These are phyloP conservation scores for Mixornis gularis DNA, from an alignment of 2,113 vertebrate species.

Conservation along the genomic window DNA sequence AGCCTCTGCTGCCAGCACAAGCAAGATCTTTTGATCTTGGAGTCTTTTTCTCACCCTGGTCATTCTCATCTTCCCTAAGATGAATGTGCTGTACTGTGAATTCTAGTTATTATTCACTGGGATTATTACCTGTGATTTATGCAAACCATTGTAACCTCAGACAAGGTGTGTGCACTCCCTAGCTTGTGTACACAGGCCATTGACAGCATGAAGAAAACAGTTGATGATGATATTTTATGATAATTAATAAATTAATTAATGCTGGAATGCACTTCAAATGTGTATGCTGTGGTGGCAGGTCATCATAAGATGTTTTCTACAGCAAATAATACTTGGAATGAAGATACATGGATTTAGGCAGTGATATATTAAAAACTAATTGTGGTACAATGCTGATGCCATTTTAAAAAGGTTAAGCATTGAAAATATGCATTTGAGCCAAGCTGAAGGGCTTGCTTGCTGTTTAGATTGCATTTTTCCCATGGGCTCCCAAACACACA, in stretches of 20 bases:
- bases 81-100: not conserved
- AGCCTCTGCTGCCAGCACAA: not conserved
- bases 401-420: conserved; percentile 33
- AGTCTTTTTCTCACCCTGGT: not conserved
- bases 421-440: not conserved
- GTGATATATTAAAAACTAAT: conserved; percentile 12
- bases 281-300: not conserved
- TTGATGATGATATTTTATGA: not conserved
- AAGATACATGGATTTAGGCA: not conserved
- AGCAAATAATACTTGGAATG: not conserved
- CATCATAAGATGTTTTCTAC: not conserved
- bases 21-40: not conserved
- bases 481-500: not conserved
- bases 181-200: not conserved
- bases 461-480: not conserved
- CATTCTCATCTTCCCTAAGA: not conserved
- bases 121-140: conserved; percentile 3
- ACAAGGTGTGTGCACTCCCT: not conserved
- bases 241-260: not conserved
- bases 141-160: not conserved
- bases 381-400: not conserved
- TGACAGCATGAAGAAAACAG: not conserved
- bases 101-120: not conserved
- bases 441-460: not conserved
- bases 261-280: not conserved